phyloP scores from a whole-genome alignment of 2,888 invertebrate species.

The Hydriomena furcata region DNA sequence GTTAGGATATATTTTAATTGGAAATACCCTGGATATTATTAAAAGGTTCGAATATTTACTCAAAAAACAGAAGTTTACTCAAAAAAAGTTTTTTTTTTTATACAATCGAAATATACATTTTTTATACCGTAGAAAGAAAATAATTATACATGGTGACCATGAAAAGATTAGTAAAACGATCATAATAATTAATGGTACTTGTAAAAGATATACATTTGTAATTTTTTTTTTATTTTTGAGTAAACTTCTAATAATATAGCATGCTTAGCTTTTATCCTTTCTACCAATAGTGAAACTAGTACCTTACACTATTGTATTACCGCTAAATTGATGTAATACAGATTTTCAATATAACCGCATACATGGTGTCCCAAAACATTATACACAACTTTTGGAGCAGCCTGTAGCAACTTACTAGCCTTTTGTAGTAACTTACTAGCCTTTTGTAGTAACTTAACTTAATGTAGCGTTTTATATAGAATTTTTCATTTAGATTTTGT shows the following conservation, averaged over 20 bases:
- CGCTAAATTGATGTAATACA: conserved; percentile 33
- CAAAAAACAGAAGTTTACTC: conserved; percentile 5
- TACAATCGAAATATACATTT: no score
- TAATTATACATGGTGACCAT: no score
- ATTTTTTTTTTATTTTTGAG: conserved; percentile 13
- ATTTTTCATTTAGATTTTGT: background rate
- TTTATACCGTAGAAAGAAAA: no score
- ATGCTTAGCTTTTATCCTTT: conserved; percentile 25
- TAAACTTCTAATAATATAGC: conserved; percentile 11
- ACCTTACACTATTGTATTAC: conserved; percentile 24
- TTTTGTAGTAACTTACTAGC: background rate
- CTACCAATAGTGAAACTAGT: conserved; percentile 28
- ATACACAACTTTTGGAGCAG: no score
- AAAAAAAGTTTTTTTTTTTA: background rate
- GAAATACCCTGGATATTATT: conserved; percentile 5
- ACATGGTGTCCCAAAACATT: background rate
- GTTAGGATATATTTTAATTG: conserved; percentile 29
- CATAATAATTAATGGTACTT: no score
- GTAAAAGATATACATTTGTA: no score
- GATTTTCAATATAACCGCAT: conserved; percentile 29
- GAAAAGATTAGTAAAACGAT: no score
- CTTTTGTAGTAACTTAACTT: background rate
- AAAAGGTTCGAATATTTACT: conserved; percentile 24
- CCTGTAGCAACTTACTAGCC: background rate
- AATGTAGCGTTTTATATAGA: no score